phyloP scores from a whole-genome alignment of 2,113 vertebrate species.

The Syngnathoides biaculeatus region DNA sequence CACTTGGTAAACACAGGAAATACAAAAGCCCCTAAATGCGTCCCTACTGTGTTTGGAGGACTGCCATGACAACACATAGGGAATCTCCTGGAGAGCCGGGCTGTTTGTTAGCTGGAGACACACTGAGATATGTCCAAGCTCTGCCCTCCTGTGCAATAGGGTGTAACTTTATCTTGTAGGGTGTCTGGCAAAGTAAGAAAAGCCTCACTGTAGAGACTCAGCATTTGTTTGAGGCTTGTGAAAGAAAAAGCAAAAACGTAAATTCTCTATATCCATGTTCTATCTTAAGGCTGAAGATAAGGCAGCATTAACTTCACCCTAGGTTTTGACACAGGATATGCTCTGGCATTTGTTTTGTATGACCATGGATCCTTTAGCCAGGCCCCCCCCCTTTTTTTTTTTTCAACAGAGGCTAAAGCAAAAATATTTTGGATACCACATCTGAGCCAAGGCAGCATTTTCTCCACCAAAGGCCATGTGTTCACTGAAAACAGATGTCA shows the following conservation, averaged over 20 bases:
- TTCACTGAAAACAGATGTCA: conserved; percentile 28
- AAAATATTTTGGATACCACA: conserved; percentile 58
- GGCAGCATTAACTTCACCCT: conserved; percentile 21
- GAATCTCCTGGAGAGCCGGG: conserved; percentile 51
- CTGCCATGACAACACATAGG: conserved; percentile 69
- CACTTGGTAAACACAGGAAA: conserved; percentile 62
- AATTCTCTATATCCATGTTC: conserved; percentile 45
- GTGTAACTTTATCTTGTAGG: conserved; percentile 33
- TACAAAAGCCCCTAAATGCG: conserved; percentile 65
- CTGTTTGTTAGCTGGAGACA: conserved; percentile 60
- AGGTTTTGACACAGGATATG: conserved; percentile 32
- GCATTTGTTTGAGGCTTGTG: conserved; percentile 22
- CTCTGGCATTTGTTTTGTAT: conserved; percentile 32
- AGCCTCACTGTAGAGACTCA: conserved; percentile 26
- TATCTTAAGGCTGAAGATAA: conserved; percentile 44
- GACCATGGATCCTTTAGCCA: conserved; percentile 49
- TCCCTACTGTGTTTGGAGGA: conserved; percentile 69
- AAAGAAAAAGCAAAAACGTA: conserved; percentile 50
- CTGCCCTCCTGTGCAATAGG: conserved; percentile 39
- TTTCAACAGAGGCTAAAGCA: conserved; percentile 38
- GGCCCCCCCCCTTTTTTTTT: conserved; percentile 37
- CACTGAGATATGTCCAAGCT: conserved; percentile 62
- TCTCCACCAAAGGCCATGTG: conserved; percentile 2
- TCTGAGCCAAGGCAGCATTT: conserved; percentile 21
- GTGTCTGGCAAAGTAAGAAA: conserved; percentile 41